Evolutionary conservation across 1,140 invertebrate genomes (phyloP), one percentile per base, ranked within the genome.

Genomic region (Paraescarpia echinospica): DNA sequence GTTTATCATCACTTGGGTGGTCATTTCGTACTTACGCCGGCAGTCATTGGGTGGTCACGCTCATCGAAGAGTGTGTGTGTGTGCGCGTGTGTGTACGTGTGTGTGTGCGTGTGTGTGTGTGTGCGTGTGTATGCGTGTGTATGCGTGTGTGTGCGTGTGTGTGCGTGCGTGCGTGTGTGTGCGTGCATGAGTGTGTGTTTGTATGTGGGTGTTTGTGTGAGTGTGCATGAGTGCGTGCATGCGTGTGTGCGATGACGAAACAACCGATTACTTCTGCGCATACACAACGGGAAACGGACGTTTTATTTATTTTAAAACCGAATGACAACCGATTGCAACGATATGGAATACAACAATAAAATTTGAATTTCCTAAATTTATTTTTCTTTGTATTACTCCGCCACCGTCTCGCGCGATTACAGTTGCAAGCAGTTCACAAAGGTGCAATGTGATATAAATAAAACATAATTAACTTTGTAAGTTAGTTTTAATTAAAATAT

Each of bases 191-290:
- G 34, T 89, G 89, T 27, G 89, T 89, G 89, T 27, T 9, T 89
- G 89, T 27, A 31, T 89, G 89, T 27, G 89, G 9, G 89, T 27
- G 89, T 89, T 9, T 27, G 89, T 89, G 89, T 31, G 89, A 14
- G 89, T 27, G 89, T 89, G 89, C 34, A 31, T 89, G 89, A 8
- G 89, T 89, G 89, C 34, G 89, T 89, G 89, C n/a, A 27, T 89
- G 89, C 89, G 89, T 33, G 8, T 51, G 48, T 51, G 48, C 48
- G 8, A 8, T 9, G 48, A 51, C 48, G 48, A 9, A 89, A 89
- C 31, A 27, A 14, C 31, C 34, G n/a, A n/a, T n/a, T n/a, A n/a
- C n/a, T n/a, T n/a, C n/a, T n/a, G n/a, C n/a, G n/a, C n/a, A n/a
- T n/a, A n/a, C n/a, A n/a, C n/a, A n/a, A n/a, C n/a, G n/a, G n/a